Evolutionary conservation across 2,888 invertebrate genomes (phyloP).

Genomic region (Mimumesa dahlbomi): DNA sequence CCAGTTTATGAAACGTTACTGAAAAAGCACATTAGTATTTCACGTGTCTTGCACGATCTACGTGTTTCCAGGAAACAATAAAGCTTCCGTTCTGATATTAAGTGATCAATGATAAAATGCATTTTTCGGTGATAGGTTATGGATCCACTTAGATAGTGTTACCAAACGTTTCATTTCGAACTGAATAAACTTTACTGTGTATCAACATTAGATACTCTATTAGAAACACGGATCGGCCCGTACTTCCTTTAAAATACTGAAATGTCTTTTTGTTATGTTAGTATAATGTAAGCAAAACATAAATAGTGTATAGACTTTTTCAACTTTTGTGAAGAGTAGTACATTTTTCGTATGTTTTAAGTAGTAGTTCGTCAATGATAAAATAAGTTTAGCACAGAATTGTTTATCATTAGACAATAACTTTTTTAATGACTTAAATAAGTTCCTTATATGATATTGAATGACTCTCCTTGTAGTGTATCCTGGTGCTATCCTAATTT

Average conservation of each 20-base stretch:
- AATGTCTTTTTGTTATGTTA: constrained; percentile 4
- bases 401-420: too few relatives aligned
- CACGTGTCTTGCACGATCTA: background rate
- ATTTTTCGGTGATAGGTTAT: constrained; percentile 61
- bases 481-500: constrained; percentile 20
- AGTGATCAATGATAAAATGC: constrained; percentile 31
- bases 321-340: background rate
- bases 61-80: constrained; percentile 10
- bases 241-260: background rate
- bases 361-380: too few relatives aligned
- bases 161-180: constrained; percentile 7
- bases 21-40: constrained; percentile 5
- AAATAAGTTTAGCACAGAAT: too few relatives aligned
- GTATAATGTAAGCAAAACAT: background rate
- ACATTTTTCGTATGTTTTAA: too few relatives aligned
- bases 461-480: constrained; percentile 13
- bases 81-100: constrained; percentile 20
- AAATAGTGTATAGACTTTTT: background rate
- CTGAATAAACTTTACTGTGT: constrained; percentile 3
- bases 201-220: too few relatives aligned
- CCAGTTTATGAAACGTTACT: constrained; percentile 18
- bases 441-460: background rate
- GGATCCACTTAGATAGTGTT: constrained; percentile 28
- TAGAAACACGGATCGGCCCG: background rate
- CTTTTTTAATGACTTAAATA: background rate